Evolutionary conservation across 2,888 invertebrate species (phyloP).

Genomic region (Serrognathus titanus): DNA sequence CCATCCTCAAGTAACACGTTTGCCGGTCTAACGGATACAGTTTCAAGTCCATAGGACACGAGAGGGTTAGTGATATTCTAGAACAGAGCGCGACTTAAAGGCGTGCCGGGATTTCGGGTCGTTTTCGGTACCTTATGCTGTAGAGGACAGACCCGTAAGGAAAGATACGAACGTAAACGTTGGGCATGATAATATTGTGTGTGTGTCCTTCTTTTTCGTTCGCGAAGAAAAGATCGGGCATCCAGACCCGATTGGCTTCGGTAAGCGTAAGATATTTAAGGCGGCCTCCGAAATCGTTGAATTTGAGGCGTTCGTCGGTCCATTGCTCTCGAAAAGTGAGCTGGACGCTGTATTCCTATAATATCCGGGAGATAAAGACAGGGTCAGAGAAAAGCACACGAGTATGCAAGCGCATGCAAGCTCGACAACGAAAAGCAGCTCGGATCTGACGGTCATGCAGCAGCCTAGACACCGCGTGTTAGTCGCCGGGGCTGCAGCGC

Average conservation of each 20-base stretch:
- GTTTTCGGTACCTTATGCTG: constrained; percentile 72
- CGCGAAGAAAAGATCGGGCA: constrained; percentile 97
- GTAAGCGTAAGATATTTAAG: constrained; percentile 89
- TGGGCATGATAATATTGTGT: constrained; percentile 97
- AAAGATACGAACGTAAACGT: constrained; percentile 95
- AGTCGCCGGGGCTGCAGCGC: constrained; percentile 38
- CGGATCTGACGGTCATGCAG: constrained; percentile 19
- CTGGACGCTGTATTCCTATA: constrained; percentile 96
- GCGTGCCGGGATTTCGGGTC: constrained; percentile 2
- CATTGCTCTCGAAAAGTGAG: constrained; percentile 97
- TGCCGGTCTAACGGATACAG: constrained; percentile 95
- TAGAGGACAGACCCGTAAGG: constrained; percentile 93
- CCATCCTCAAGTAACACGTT: constrained; percentile 91
- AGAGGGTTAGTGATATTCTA: constrained; percentile 91
- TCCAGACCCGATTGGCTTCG: constrained; percentile 95
- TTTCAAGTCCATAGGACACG: constrained; percentile 97
- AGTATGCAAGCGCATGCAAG: constrained; percentile 20
- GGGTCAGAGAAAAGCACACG: constrained; percentile 5
- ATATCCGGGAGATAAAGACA: constrained; percentile 38
- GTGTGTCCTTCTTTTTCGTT: constrained; percentile 98
- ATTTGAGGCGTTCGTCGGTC: constrained; percentile 88
- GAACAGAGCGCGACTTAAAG: constrained; percentile 28
- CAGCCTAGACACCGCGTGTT: constrained; percentile 28
- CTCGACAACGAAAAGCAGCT: neutral
- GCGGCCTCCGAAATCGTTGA: constrained; percentile 83